Percentiles rank a stretch among this genome's conserved stretches.
phyloP scores from a whole-genome alignment of 2,888 invertebrate species.

The Euplexia lucipara region DNA sequence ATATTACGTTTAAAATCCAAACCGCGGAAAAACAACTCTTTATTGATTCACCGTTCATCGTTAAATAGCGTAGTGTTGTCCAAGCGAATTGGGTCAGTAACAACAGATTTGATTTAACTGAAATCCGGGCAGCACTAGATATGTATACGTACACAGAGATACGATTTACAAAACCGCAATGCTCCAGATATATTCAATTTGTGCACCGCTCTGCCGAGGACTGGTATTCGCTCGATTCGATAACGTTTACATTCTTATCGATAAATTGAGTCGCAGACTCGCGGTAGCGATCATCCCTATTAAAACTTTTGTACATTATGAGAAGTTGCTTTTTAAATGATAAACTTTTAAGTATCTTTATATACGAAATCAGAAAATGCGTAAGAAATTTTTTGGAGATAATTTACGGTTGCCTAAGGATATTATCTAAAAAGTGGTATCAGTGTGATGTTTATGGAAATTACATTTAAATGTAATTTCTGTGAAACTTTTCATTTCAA shows the following conservation, averaged over 20 bases:
- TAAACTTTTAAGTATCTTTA: neutral
- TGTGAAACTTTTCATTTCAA: no score
- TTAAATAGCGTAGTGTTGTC: neutral
- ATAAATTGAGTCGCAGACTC: constrained; percentile 34
- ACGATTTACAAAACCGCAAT: constrained; percentile 59
- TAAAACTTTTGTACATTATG: constrained; percentile 2
- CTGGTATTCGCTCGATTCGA: constrained; percentile 53
- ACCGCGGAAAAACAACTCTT: neutral
- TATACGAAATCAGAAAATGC: neutral
- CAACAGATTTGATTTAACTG: constrained; percentile 42
- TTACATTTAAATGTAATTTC: no score
- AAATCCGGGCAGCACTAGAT: constrained; percentile 11
- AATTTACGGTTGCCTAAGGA: no score
- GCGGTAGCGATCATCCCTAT: constrained; percentile 41
- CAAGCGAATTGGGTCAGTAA: constrained; percentile 29
- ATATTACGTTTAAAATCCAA: neutral
- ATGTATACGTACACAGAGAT: constrained; percentile 27
- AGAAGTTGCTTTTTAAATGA: neutral
- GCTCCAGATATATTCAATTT: constrained; percentile 63
- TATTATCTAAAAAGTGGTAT: no score
- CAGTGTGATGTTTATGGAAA: no score
- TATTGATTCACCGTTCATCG: neutral
- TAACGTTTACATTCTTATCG: constrained; percentile 60
- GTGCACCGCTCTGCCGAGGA: constrained; percentile 48
- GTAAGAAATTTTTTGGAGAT: neutral